A percentile compares a stretch with the other conserved stretches of the same genome.
Conservation (phyloP, 2,888 invertebrate genomes). For the Pachliopta kotzebuea region DNA sequence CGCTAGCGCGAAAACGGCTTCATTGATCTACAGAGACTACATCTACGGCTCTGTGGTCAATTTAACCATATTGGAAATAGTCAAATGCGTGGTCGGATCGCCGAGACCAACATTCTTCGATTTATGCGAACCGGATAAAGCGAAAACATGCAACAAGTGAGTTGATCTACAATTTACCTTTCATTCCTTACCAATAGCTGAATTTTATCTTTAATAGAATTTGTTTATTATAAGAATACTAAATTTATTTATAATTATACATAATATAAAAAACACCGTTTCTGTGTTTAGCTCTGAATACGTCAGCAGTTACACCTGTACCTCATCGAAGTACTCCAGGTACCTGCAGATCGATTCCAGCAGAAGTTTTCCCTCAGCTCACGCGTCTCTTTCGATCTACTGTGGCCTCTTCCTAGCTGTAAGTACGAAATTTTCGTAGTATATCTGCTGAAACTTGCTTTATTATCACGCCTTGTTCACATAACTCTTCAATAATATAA, state of each 20-base stretch:
- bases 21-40: constrained; percentile 81
- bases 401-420: constrained; percentile 83
- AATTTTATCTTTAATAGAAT: too few relatives aligned
- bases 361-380: constrained; percentile 89
- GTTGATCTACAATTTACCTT: constrained; percentile 33
- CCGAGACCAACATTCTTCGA: constrained; percentile 89
- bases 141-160: constrained; percentile 82
- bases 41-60: constrained; percentile 82
- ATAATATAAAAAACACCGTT: too few relatives aligned
- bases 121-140: constrained; percentile 84
- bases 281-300: constrained; percentile 69
- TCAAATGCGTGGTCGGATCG: constrained; percentile 85
- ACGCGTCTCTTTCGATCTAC: constrained; percentile 85
- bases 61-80: constrained; percentile 81
- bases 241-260: too few relatives aligned
- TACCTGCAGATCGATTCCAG: constrained; percentile 83
- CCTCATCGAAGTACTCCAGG: constrained; percentile 76
- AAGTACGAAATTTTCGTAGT: constrained; percentile 44
- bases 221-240: too few relatives aligned
- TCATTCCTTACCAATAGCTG: too few relatives aligned
- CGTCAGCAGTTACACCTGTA: constrained; percentile 83
- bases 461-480: too few relatives aligned
- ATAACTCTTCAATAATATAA: too few relatives aligned
- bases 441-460: too few relatives aligned
- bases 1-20: constrained; percentile 63